phyloP scores from a whole-genome alignment of 2,888 invertebrate genomes.

The Idaea aversata region DNA sequence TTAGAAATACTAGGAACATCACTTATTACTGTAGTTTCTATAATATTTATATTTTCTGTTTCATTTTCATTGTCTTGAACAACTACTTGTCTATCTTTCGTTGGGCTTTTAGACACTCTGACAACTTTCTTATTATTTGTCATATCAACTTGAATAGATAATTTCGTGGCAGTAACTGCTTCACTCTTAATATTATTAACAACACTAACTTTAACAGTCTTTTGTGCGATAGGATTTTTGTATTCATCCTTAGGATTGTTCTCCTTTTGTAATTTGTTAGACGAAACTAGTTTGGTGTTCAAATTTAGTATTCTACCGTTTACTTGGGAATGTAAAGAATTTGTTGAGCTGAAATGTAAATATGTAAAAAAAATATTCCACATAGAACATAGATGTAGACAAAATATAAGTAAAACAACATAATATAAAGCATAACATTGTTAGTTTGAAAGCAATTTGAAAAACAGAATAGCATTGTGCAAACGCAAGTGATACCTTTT shows the following conservation, averaged over 20 bases:
- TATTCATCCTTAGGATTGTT: constrained; percentile 57
- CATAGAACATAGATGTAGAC: neutral
- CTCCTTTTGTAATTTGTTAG: constrained; percentile 62
- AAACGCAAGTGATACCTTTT: constrained; percentile 54
- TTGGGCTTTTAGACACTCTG: constrained; percentile 41
- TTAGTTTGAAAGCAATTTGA: constrained; percentile 8
- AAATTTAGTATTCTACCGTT: constrained; percentile 35
- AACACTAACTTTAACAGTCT: constrained; percentile 54
- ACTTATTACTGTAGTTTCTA: neutral
- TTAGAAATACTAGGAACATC: neutral
- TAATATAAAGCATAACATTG: neutral
- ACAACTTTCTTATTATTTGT: constrained; percentile 56
- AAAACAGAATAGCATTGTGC: neutral
- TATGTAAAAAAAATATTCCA: constrained; percentile 21
- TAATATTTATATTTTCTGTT: constrained; percentile 6
- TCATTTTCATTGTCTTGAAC: constrained; percentile 23
- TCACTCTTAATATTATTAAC: constrained; percentile 49
- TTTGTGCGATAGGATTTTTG: constrained; percentile 40
- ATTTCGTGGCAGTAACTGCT: constrained; percentile 28
- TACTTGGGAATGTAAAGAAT: constrained; percentile 56
- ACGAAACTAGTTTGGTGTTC: constrained; percentile 30
- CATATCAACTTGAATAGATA: constrained; percentile 58
- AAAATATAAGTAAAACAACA: neutral
- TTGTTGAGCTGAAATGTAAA: constrained; percentile 56
- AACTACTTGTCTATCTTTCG: constrained; percentile 33